Evolutionary conservation across 2,888 invertebrate genomes (phyloP), one percentile per base, ranked within the genome.

Genomic region (Dicroscelio sp.): DNA sequence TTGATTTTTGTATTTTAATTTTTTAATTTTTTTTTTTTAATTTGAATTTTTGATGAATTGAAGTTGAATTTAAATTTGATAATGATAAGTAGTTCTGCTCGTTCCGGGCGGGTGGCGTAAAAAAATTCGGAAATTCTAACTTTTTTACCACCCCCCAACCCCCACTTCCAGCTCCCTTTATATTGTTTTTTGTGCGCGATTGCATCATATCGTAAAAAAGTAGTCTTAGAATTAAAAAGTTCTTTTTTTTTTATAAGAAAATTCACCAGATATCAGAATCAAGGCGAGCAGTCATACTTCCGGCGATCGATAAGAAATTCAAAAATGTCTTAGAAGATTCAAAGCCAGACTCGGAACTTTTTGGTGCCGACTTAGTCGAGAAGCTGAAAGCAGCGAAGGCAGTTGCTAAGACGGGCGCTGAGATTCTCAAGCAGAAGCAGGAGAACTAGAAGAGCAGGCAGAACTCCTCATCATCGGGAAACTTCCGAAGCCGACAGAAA

Each of bases 241-340:
- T 4, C n/a, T 58, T 58, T 58, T 58, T 5, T 23, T n/a, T n/a
- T n/a, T n/a, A n/a, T n/a, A n/a, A n/a, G n/a, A n/a, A n/a, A n/a
- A n/a, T n/a, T n/a, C 71, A 17, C 12, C 10, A 67, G 35, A 10
- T 80, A 33, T 55, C 67, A 1, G 4, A 30, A 30, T 82, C 82
- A 2, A 82, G 69, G 30, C 55, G 71, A 31, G 83, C 73, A 1
- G 60, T 83, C 17, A 73, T 83, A 14, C 60, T 83, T 6, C 83
- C 83, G 33, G 71, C 55, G n/a, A 43, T 83, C n/a, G 60, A 83
- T 25, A 71, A 73, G 17, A 73, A 58, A 17, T 83, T 23, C 20
- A 60, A 73, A 20, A 31, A 23, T 0, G 48, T 73, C 12, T 5
- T 83, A 48, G 71, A 83, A n/a, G 71, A 83, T 3, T 71, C 73